phyloP scores from a whole-genome alignment of 2,113 vertebrate species.

The Burhinus oedicnemus region DNA sequence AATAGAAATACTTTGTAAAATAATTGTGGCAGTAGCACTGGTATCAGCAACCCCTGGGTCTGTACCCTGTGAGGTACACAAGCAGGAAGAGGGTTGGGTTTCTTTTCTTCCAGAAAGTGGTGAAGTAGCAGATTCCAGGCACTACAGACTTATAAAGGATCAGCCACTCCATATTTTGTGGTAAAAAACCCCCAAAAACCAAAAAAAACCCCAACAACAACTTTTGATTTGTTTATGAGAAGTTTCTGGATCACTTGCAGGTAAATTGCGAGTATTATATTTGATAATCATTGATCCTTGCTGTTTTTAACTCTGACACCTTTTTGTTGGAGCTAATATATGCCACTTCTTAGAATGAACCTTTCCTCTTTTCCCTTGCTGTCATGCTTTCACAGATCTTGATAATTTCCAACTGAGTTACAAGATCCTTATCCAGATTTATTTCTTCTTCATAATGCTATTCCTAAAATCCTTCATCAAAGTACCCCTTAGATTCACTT shows the following conservation, averaged over 20 bases:
- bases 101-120: neutral
- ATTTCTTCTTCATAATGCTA: neutral
- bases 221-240: neutral
- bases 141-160: neutral
- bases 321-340: neutral
- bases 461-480: neutral
- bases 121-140: neutral
- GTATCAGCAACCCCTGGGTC: neutral
- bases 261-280: neutral
- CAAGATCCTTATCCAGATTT: neutral
- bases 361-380: neutral
- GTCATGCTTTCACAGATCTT: neutral
- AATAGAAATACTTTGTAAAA: neutral
- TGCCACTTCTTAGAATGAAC: neutral
- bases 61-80: neutral
- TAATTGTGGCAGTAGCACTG: neutral
- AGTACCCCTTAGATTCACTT: neutral
- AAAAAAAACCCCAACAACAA: rapidly evolving
- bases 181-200: too few relatives aligned
- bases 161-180: neutral
- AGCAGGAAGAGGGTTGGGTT: neutral
- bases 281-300: neutral
- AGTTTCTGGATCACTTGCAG: neutral
- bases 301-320: neutral
- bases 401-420: neutral